Conservation (phyloP, 2,888 invertebrate species). For the Cephus spinipes region DNA sequence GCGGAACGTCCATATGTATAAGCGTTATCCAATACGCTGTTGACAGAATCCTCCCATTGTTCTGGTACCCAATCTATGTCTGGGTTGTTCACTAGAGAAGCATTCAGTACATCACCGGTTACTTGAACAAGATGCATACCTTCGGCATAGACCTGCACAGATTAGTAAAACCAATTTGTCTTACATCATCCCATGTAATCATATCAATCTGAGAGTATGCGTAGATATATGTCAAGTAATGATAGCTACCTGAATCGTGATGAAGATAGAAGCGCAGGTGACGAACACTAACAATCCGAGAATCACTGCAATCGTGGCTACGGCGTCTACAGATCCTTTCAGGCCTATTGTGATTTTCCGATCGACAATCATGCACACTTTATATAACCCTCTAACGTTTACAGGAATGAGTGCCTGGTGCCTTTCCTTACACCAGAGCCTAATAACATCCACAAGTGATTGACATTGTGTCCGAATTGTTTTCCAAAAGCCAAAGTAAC, state of each 20-base stretch:
- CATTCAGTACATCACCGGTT: constrained; percentile 88
- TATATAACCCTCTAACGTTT: constrained; percentile 81
- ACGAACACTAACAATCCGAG: constrained; percentile 85
- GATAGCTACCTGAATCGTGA: constrained; percentile 76
- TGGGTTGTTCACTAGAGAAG: constrained; percentile 89
- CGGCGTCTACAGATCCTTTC: constrained; percentile 84
- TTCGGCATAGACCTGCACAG: constrained; percentile 88
- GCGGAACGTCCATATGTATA: constrained; percentile 93
- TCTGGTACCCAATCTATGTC: constrained; percentile 83
- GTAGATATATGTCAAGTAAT: too few relatives aligned
- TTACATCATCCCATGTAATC: too few relatives aligned
- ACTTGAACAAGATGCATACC: constrained; percentile 92
- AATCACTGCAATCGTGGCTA: constrained; percentile 88
- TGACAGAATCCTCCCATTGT: constrained; percentile 86
- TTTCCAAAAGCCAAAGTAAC: constrained; percentile 66
- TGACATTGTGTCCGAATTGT: constrained; percentile 56
- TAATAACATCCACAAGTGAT: constrained; percentile 64
- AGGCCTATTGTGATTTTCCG: constrained; percentile 73
- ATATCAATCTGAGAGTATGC: too few relatives aligned
- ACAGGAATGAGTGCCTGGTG: constrained; percentile 79
- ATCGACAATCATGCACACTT: constrained; percentile 77
- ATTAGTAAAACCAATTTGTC: too few relatives aligned
- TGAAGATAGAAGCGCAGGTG: constrained; percentile 83
- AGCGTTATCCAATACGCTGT: constrained; percentile 92
- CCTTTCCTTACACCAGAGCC: constrained; percentile 75